Percentiles rank a stretch among this genome's conserved stretches.
phyloP scores from a whole-genome alignment of 2,888 invertebrate species.

The Macrosoma leucophasiata region DNA sequence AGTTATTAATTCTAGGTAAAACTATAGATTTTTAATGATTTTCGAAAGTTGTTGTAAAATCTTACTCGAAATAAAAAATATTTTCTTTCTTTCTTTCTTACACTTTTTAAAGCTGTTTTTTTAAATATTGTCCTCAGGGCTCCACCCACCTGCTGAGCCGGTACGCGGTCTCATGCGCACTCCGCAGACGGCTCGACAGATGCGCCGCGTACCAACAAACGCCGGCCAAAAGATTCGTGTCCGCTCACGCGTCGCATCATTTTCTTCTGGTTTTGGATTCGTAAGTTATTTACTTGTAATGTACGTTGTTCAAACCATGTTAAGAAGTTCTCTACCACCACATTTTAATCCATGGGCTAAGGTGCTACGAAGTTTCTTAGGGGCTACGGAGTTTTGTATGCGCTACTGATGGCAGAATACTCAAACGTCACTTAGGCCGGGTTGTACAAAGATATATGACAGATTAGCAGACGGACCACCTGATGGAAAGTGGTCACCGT shows the following conservation, averaged over 20 bases:
- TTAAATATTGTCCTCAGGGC: constrained; percentile 39
- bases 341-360: too few species aligned
- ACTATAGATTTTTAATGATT: constrained; percentile 3
- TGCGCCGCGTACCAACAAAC: constrained; percentile 34
- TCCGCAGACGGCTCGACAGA: constrained; percentile 46
- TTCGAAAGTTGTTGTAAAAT: too few species aligned
- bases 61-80: not conserved
- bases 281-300: constrained; percentile 52
- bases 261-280: constrained; percentile 54
- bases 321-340: too few species aligned
- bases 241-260: constrained; percentile 56
- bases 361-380: too few species aligned
- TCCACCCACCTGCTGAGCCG: constrained; percentile 52
- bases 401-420: too few species aligned
- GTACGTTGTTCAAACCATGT: too few species aligned
- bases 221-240: constrained; percentile 38
- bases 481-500: too few species aligned
- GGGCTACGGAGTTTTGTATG: too few species aligned
- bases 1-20: constrained; percentile 3
- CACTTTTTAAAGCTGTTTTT: not conserved
- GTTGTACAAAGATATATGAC: too few species aligned
- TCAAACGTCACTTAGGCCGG: too few species aligned
- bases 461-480: too few species aligned
- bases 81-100: not conserved
- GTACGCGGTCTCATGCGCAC: constrained; percentile 43